Evolutionary conservation across 2,113 vertebrate species (phyloP).

Genomic region (Nyctereutes procyonoides): DNA sequence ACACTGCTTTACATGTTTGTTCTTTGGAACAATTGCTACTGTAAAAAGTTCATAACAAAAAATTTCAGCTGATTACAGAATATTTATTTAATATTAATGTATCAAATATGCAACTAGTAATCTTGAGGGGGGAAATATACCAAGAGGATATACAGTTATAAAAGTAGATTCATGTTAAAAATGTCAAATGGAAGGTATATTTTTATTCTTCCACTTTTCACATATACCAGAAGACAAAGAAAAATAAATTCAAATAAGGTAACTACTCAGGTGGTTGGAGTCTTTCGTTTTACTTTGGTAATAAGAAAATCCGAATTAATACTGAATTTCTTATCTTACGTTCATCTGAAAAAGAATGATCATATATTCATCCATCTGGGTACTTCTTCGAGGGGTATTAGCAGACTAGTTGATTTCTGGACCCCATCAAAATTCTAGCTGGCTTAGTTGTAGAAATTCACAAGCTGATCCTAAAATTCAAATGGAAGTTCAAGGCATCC

Average conservation of each 20-base stretch:
- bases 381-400: not conserved
- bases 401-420: not conserved
- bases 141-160: not conserved
- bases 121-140: not conserved
- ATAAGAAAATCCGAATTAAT: not conserved
- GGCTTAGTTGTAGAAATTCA: not conserved
- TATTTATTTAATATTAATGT: not conserved
- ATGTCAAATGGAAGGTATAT: not conserved
- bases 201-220: not conserved
- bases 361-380: not conserved
- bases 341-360: not conserved
- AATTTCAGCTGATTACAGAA: slow-evolving; percentile 3
- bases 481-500: not conserved
- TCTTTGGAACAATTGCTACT: slow-evolving; percentile 12
- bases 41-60: not conserved
- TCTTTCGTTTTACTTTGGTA: not conserved
- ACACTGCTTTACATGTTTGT: not conserved
- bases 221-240: not conserved
- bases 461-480: not conserved
- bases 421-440: not conserved
- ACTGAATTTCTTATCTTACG: not conserved
- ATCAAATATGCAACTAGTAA: not conserved
- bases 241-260: not conserved
- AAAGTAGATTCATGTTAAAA: not conserved
- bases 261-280: not conserved